Percentiles rank a stretch among this genome's conserved stretches.
Conservation (phyloP, 2,888 invertebrate genomes). For the Lamellibrachia satsuma region DNA sequence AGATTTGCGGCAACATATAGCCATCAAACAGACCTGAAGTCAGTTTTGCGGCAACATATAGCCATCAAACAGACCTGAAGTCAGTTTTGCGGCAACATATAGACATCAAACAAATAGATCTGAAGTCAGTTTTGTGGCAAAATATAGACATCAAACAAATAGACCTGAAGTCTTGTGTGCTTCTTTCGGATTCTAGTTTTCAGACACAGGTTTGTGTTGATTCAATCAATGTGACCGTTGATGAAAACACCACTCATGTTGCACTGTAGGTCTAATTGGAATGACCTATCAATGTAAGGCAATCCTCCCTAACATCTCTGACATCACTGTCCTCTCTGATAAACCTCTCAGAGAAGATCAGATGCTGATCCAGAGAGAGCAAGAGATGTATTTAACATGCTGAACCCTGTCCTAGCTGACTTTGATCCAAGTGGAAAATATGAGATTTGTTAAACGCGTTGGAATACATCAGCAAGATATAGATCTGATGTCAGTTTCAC, state of each 20-base stretch:
- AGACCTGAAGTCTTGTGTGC: not conserved
- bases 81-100: no score
- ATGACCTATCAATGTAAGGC: not conserved
- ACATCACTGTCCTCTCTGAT: not conserved
- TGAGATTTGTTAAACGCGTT: not conserved
- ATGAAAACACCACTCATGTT: not conserved
- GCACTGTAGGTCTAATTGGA: not conserved
- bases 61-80: no score
- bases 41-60: no score
- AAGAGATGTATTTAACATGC: not conserved
- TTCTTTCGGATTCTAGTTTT: not conserved
- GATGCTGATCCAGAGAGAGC: not conserved
- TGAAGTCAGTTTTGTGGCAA: no score
- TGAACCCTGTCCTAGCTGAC: not conserved
- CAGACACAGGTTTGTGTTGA: not conserved
- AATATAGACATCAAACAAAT: not conserved
- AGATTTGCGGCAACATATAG: no score
- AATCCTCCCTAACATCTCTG: no score
- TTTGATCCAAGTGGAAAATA: not conserved
- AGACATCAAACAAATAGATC: no score
- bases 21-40: no score
- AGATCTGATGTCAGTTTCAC: no score
- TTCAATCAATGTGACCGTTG: not conserved
- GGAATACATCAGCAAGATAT: not conserved
- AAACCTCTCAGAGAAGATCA: not conserved